A percentile compares a stretch with the other conserved stretches of the same genome.
phyloP scores from a whole-genome alignment of 2,113 vertebrate species.

The Urocynchramus pylzowi region DNA sequence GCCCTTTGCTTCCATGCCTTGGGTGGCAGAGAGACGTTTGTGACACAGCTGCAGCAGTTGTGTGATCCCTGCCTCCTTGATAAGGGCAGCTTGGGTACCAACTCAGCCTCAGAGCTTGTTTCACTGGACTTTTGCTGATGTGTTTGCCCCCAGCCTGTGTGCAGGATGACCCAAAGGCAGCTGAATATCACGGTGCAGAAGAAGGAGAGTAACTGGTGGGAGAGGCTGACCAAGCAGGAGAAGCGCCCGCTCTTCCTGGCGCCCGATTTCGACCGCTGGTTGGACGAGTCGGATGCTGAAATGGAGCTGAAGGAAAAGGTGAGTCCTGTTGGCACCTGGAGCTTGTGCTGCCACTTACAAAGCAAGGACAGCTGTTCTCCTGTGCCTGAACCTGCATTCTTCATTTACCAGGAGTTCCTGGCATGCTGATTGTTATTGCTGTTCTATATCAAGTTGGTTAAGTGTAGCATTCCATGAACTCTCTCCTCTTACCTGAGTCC shows the following conservation, averaged over 20 bases:
- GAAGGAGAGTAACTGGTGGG: slow-evolving; percentile 87
- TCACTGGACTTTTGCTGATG: neutral
- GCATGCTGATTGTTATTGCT: neutral
- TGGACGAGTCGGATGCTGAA: slow-evolving; percentile 95
- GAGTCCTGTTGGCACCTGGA: neutral
- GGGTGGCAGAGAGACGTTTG: neutral
- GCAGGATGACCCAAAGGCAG: slow-evolving; percentile 88
- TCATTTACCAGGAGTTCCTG: neutral
- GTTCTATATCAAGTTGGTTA: neutral
- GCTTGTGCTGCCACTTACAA: neutral
- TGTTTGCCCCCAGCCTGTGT: slow-evolving; percentile 69
- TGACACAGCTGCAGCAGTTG: neutral
- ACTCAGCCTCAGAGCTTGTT: neutral
- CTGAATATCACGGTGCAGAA: slow-evolving; percentile 89
- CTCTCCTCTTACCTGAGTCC: neutral
- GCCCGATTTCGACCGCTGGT: slow-evolving; percentile 95
- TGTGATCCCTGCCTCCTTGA: neutral
- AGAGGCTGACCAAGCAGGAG: slow-evolving; percentile 84
- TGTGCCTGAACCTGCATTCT: neutral
- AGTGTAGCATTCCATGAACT: neutral
- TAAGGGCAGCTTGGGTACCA: neutral
- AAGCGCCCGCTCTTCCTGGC: slow-evolving; percentile 87
- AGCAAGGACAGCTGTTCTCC: neutral
- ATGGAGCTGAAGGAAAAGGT: slow-evolving; percentile 92
- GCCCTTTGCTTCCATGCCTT: neutral